These are phyloP conservation scores for Dryadula phaetusa DNA, from an alignment of 2,888 invertebrate genomes.

Conservation along the genomic window DNA sequence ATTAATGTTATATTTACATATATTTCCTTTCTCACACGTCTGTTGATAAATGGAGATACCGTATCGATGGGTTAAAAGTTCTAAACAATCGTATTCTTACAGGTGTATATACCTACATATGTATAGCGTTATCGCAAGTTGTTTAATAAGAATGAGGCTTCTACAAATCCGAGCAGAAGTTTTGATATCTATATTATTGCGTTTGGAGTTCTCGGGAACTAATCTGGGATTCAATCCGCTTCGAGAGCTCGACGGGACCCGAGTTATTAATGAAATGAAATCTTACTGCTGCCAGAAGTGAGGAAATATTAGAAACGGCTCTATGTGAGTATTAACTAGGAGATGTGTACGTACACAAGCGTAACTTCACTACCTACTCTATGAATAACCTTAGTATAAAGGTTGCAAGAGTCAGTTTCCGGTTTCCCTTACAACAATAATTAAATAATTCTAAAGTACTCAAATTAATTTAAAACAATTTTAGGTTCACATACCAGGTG, in stretches of 20 bases:
- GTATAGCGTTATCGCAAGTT: not conserved
- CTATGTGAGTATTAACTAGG: not conserved
- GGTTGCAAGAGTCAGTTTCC: not conserved
- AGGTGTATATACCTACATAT: too few species aligned
- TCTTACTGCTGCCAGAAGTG: slow-evolving; percentile 21
- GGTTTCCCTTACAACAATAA: too few species aligned
- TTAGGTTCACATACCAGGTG: not conserved
- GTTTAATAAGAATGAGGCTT: slow-evolving; percentile 15
- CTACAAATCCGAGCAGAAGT: slow-evolving; percentile 17
- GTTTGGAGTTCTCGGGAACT: slow-evolving; percentile 25
- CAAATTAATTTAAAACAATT: not conserved
- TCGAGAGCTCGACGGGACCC: slow-evolving; percentile 20
- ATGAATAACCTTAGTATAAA: not conserved
- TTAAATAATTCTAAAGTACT: not conserved
- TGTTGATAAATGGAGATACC: not conserved
- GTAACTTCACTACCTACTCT: not conserved
- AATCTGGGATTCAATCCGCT: slow-evolving; percentile 34
- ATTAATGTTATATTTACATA: too few species aligned
- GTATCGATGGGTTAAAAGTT: too few species aligned
- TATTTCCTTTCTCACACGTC: not conserved
- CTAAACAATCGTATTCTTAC: not conserved
- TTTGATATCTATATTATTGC: slow-evolving; percentile 31
- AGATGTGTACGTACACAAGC: not conserved
- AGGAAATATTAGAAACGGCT: not conserved
- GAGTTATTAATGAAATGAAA: slow-evolving; percentile 40